A percentile compares a stretch with the other conserved stretches of the same genome.
Conservation (phyloP, 2,888 invertebrate genomes). For the Cataglyphis cursor region DNA sequence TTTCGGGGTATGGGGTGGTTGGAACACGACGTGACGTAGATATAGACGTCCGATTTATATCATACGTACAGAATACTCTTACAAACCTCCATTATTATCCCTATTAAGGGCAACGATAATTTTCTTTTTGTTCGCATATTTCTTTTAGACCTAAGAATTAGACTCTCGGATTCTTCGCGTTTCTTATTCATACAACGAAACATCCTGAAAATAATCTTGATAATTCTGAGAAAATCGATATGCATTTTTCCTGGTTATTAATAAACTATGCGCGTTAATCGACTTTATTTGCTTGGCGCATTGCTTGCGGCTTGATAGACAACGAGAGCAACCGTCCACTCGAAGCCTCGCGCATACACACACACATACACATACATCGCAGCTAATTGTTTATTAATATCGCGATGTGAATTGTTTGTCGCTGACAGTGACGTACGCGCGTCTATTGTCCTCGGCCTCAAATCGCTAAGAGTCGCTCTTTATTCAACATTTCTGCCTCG, state of each 20-base stretch:
- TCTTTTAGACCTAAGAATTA: not conserved
- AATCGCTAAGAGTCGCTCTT: slow-evolving; percentile 12
- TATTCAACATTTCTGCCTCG: not conserved
- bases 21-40: slow-evolving; percentile 63
- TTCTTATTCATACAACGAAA: slow-evolving; percentile 9
- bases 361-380: slow-evolving; percentile 24
- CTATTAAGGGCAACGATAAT: not conserved
- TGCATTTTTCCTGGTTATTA: slow-evolving; percentile 23
- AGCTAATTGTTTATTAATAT: slow-evolving; percentile 75
- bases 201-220: not conserved
- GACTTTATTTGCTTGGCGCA: slow-evolving; percentile 70
- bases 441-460: slow-evolving; percentile 25
- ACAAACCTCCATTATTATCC: not conserved
- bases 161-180: not conserved
- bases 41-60: not conserved
- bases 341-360: slow-evolving; percentile 9
- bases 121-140: not conserved
- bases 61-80: not conserved
- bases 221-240: slow-evolving; percentile 42
- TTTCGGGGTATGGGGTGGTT: slow-evolving; percentile 56
- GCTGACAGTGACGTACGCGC: slow-evolving; percentile 41
- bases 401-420: slow-evolving; percentile 63
- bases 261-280: slow-evolving; percentile 66
- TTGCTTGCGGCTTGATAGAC: slow-evolving; percentile 73
- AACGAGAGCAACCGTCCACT: slow-evolving; percentile 60